Conservation (phyloP, 2,888 invertebrate genomes). For the Argyra leucocephala region DNA sequence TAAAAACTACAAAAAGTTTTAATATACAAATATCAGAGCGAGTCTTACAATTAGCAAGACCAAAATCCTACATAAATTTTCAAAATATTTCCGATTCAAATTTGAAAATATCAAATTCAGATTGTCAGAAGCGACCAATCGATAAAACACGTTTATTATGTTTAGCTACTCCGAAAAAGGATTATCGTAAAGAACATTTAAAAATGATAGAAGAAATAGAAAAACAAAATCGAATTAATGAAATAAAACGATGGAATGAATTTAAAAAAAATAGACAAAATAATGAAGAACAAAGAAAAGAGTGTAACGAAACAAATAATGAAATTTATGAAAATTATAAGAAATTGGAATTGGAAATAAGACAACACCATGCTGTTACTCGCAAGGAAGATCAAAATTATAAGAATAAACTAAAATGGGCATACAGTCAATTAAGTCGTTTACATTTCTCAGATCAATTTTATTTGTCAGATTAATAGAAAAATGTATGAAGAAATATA, state of each 20-base stretch:
- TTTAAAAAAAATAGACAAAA: too few species aligned
- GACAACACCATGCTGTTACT: not conserved
- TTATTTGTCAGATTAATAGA: too few species aligned
- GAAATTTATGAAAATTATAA: too few species aligned
- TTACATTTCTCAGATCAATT: too few species aligned
- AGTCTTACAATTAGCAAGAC: not conserved
- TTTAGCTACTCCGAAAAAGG: not conserved
- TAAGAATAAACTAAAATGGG: not conserved
- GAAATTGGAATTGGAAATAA: too few species aligned
- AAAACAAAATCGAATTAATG: not conserved
- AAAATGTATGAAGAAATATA: too few species aligned
- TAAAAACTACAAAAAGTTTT: not conserved
- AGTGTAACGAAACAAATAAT: too few species aligned
- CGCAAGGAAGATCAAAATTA: not conserved
- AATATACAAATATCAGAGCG: not conserved
- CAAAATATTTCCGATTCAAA: not conserved
- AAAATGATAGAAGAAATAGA: not conserved
- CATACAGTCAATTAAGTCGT: not conserved
- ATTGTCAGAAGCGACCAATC: too few species aligned
- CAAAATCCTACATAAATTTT: not conserved
- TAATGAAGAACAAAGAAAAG: too few species aligned
- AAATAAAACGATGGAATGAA: not conserved
- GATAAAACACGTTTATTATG: conserved; percentile 1
- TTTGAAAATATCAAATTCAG: not conserved
- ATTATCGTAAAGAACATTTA: not conserved